A percentile compares a stretch with the other conserved stretches of the same genome.
Evolutionary conservation across 2,797 vertebrate species (phyloP).

Genomic region (Characodon lateralis): DNA sequence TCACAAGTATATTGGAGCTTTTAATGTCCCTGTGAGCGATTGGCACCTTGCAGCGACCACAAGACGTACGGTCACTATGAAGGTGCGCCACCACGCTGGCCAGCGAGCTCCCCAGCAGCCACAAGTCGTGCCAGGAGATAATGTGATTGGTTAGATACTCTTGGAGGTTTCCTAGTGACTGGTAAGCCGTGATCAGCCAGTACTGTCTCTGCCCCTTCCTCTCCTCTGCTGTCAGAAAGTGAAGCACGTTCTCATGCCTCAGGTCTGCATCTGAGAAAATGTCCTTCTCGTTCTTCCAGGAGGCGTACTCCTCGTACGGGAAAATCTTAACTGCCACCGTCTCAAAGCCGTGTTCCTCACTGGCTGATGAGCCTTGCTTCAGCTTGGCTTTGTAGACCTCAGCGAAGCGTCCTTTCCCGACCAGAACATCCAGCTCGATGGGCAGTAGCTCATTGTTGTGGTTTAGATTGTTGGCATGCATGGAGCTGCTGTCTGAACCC

Average conservation of each 20-base stretch:
- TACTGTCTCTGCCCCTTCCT: slow-evolving; percentile 89
- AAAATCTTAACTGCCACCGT: slow-evolving; percentile 97
- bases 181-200: slow-evolving; percentile 96
- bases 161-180: slow-evolving; percentile 89
- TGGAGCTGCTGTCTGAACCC: slow-evolving; percentile 92
- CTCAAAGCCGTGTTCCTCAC: slow-evolving; percentile 86
- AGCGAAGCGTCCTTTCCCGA: slow-evolving; percentile 95
- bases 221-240: slow-evolving; percentile 95
- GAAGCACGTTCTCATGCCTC: slow-evolving; percentile 92
- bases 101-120: slow-evolving; percentile 88
- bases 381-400: slow-evolving; percentile 94
- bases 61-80: slow-evolving; percentile 90
- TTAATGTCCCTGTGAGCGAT: slow-evolving; percentile 96
- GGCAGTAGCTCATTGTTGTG: slow-evolving; percentile 96
- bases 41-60: slow-evolving; percentile 90
- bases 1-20: slow-evolving; percentile 96
- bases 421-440: slow-evolving; percentile 90
- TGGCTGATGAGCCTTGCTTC: slow-evolving; percentile 87
- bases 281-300: slow-evolving; percentile 96
- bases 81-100: slow-evolving; percentile 91
- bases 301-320: slow-evolving; percentile 90
- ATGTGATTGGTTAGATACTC: slow-evolving; percentile 89
- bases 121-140: slow-evolving; percentile 92
- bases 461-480: slow-evolving; percentile 95
- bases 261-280: slow-evolving; percentile 95